Evolutionary conservation across 1,140 invertebrate genomes (phyloP).

Genomic region (Drosophila aff.): DNA sequence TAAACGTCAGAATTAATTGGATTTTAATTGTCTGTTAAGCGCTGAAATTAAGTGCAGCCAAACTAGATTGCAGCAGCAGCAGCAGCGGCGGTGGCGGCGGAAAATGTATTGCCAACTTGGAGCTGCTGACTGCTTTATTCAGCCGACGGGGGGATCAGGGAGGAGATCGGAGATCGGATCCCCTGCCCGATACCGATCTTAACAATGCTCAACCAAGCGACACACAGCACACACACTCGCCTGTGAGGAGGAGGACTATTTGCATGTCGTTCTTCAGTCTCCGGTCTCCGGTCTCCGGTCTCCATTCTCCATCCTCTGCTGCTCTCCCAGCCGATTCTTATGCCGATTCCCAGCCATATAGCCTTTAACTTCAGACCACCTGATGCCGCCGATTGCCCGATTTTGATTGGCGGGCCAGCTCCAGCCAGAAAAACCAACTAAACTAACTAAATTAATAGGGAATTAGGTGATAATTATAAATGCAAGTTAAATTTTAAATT

Average conservation of each 20-base stretch:
- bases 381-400: slow-evolving; percentile 26
- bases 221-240: slow-evolving; percentile 35
- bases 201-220: slow-evolving; percentile 80
- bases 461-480: too few relatives aligned
- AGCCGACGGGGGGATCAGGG: slow-evolving; percentile 24
- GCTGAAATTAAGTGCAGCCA: slow-evolving; percentile 83
- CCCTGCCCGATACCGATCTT: slow-evolving; percentile 63
- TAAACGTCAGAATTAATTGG: slow-evolving; percentile 84
- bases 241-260: slow-evolving; percentile 40
- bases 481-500: background rate
- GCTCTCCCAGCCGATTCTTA: slow-evolving; percentile 14
- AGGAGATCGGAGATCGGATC: slow-evolving; percentile 1
- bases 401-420: slow-evolving; percentile 19
- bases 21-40: slow-evolving; percentile 84
- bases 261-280: slow-evolving; percentile 54
- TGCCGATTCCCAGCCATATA: slow-evolving; percentile 7
- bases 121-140: slow-evolving; percentile 74
- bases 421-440: background rate
- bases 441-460: slow-evolving; percentile 6
- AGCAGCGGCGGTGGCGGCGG: slow-evolving; percentile 14
- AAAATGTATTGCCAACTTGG: slow-evolving; percentile 71
- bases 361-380: background rate
- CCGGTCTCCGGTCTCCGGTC: background rate
- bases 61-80: slow-evolving; percentile 56
- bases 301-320: slow-evolving; percentile 11